Evolutionary conservation across 2,113 vertebrate genomes (phyloP), one percentile per base, ranked within the genome.

Genomic region (Athene noctua): DNA sequence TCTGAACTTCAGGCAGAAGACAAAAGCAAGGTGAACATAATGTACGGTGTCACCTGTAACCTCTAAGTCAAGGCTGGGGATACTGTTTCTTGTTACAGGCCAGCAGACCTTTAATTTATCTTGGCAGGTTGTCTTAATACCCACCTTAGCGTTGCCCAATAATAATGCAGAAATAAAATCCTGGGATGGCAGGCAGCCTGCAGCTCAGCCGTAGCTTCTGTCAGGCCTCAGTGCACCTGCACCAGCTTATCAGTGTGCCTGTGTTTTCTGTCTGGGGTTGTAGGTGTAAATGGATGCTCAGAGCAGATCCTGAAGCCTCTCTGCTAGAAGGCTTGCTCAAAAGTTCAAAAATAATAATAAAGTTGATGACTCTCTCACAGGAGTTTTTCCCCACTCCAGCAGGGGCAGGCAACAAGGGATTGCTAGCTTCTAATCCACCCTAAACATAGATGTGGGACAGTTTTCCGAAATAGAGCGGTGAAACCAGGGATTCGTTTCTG

Each of bases 111-210:
- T 96, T 96, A 91, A 93, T 97, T 96, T 96, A 54, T 94, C 94
- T 96, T 94, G 93, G 92, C 96, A 94, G 93, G 74, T 81, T 47
- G 54, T 91, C 81, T 82, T 84, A 94, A 88, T 93, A 94, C 78
- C 87, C 84, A 96, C 90, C 90, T 96, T 72, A 65, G 62, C 11
- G 3, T 79, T 96, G 90, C 84, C 93, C 94, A 92, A 11, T 93
- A 94, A 94, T 93, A 92, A 96, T 34, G 71, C 93, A 94, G 94
- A 85, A 96, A 90, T 93, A 86, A 96, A 96, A 94, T 57, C 78
- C 88, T 80, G 62, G 61, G 90, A 89, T 90, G 95, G 92, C 94
- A 96, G 87, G 93, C 96, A 88, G 93, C 73, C 87, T 90, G 81
- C 70, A 77, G 90, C 3, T 0, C 90, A 90, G 94, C 85, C 71